A percentile compares a stretch with the other conserved stretches of the same genome.
These are phyloP conservation scores for Muntiacus muntjak DNA, from an alignment of 2,113 vertebrate genomes.

Conservation along the genomic window DNA sequence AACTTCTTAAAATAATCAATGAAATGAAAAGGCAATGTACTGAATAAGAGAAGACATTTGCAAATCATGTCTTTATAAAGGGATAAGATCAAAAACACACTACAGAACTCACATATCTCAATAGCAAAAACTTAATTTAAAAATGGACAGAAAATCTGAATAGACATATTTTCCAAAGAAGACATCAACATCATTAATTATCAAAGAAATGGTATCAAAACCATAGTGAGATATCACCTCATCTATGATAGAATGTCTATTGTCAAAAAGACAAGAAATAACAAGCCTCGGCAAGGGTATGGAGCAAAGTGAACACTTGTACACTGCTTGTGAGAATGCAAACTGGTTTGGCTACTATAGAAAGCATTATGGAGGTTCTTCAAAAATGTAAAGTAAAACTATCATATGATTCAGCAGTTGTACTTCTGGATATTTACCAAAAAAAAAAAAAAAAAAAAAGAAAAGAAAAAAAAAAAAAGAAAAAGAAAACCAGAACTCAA, in stretches of 20 bases:
- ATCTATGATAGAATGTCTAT: neutral
- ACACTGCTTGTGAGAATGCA: neutral
- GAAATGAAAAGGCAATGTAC: neutral
- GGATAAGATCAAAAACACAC: neutral
- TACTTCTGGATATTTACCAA: neutral
- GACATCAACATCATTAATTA: neutral
- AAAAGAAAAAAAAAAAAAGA: neutral
- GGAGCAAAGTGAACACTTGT: neutral
- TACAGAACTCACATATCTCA: neutral
- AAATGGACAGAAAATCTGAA: neutral
- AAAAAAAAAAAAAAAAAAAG: neutral
- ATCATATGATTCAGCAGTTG: neutral
- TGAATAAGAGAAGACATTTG: neutral
- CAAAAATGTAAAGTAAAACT: neutral
- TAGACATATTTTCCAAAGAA: neutral
- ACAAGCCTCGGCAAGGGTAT: neutral
- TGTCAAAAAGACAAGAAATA: neutral
- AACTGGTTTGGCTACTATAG: neutral
- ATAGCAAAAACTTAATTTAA: neutral
- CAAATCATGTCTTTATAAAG: neutral
- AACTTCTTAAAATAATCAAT: neutral
- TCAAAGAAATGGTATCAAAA: neutral
- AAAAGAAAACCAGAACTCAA: neutral
- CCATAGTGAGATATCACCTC: neutral
- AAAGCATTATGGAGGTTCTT: neutral